Conservation (phyloP, 2,113 vertebrate genomes). For the Prolemur simus region DNA sequence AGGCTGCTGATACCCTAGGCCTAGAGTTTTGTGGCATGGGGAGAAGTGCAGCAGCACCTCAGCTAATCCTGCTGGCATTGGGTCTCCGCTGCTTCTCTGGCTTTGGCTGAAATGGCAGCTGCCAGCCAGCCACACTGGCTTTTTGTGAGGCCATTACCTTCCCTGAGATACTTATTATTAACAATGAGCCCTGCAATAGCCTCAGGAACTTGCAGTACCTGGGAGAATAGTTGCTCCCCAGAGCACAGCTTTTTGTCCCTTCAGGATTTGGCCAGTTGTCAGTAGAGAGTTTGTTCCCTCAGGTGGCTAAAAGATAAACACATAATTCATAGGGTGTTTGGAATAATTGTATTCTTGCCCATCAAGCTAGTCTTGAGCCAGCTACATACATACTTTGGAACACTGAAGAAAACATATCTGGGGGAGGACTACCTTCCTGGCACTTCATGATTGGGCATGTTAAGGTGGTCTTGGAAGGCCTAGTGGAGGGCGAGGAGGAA, state of each 20-base stretch:
- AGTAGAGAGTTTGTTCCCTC: background rate
- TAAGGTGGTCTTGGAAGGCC: background rate
- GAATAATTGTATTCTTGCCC: constrained; percentile 22
- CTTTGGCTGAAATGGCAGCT: constrained; percentile 29
- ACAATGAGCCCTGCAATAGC: background rate
- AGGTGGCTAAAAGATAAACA: background rate
- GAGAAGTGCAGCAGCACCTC: background rate
- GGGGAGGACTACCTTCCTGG: background rate
- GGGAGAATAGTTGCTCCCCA: background rate
- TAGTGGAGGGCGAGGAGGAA: background rate
- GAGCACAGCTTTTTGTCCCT: background rate
- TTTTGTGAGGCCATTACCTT: background rate
- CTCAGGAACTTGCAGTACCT: background rate
- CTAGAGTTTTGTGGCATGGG: background rate
- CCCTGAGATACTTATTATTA: constrained; percentile 28
- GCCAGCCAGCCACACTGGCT: background rate
- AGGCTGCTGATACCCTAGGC: background rate
- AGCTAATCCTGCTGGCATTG: background rate
- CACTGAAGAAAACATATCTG: background rate
- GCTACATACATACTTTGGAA: background rate
- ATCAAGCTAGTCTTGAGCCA: background rate
- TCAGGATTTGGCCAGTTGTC: background rate
- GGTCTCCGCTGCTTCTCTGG: constrained; percentile 15
- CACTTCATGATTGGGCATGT: background rate
- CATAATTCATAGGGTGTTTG: background rate